Percentiles rank a stretch among this genome's conserved stretches.
Evolutionary conservation across 2,113 vertebrate species (phyloP).

Genomic region (Machaerirhynchus nigripectus): DNA sequence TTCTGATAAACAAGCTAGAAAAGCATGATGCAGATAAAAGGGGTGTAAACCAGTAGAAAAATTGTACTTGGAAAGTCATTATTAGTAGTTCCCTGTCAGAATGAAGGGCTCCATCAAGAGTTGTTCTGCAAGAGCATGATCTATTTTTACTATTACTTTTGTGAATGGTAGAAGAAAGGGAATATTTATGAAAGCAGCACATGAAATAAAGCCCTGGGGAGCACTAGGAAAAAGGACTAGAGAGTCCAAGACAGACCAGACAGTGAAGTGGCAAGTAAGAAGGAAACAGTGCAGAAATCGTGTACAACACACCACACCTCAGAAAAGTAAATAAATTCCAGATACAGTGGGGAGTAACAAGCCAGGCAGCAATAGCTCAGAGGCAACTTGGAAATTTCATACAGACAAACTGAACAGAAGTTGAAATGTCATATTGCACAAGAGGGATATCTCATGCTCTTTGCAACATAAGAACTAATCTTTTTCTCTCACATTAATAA

Average conservation of each 20-base stretch:
- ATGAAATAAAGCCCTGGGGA: neutral
- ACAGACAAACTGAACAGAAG: neutral
- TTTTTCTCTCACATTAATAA: neutral
- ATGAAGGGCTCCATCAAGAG: neutral
- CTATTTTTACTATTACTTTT: neutral
- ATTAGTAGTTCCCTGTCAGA: neutral
- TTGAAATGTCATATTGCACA: neutral
- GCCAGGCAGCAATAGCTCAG: neutral
- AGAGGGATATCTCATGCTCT: neutral
- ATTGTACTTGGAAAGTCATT: neutral
- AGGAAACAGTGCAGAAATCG: neutral
- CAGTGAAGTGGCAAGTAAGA: neutral
- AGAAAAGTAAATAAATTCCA: neutral
- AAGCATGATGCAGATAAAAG: slow-evolving; percentile 1
- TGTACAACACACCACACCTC: accelerated
- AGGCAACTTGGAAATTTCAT: neutral
- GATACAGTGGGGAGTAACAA: neutral
- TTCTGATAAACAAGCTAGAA: slow-evolving; percentile 10
- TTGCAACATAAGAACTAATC: neutral
- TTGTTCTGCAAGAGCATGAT: neutral
- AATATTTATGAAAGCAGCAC: neutral
- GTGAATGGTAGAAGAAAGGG: neutral
- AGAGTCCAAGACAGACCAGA: neutral
- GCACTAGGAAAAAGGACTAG: neutral
- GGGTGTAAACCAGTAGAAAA: neutral